Base-by-base conservation (phyloP, 2,888 invertebrate species). In the Brenthis daphne region DNA sequence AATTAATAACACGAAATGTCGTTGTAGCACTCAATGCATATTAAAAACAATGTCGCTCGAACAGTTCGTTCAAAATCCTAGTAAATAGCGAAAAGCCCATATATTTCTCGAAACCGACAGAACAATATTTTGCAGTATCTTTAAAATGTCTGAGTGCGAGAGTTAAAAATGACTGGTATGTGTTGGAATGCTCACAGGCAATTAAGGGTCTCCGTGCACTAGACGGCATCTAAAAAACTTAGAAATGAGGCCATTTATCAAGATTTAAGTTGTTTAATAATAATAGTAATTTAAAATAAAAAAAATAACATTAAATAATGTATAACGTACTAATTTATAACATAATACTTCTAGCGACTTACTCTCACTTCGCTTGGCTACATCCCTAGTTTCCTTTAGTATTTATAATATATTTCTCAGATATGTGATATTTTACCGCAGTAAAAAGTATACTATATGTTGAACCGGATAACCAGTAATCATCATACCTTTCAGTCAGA, bases 151-250 rank as follows among this genome's bases (percentile, higher is more conserved):
- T 58, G 55, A 43, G 51, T 24, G 60, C 54, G 64, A 67, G 50
- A 64, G 71, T 71, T 71, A 71, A 71, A 71, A 69, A 69, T 67
- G 56, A 69, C 66, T 58, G 55, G 66, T 67, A 71, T 67, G 66
- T 71, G 66, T 57, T 37, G 64, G 66, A 71, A 71, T 67, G 71
- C 66, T 64, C 53, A 16, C 48, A 24, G 56, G 64, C 60, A 61
- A 56, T 57, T 64, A 50, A 54, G 29, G 66, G 60, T 60, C 24
- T 12, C 20, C 33, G 56, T 24, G 47, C 64, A 68, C 33, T 47
- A 37, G 50, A 37, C 57, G 57, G 47, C 43, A 47, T 11, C 64
- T 43, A 48, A 63, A 63, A 63, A 54, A 63, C 6, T 20, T 11
- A 37, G 24, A 20, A 53, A 53, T 54, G 63, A 63, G 63, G 20